phyloP scores from a whole-genome alignment of 2,888 invertebrate genomes.

The Rosalia funebris region DNA sequence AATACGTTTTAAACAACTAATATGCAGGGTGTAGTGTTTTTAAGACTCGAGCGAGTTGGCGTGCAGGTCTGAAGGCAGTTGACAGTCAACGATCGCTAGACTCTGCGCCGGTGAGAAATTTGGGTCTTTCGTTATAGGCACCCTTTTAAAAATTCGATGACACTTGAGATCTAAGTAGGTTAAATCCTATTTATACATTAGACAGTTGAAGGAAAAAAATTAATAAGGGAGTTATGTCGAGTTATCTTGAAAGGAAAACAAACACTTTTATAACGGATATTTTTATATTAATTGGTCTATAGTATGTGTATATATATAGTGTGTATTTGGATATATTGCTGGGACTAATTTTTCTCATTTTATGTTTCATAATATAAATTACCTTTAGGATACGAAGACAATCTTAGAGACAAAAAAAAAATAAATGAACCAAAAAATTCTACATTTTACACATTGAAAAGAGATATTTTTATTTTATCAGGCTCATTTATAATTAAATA shows the following conservation, averaged over 20 bases:
- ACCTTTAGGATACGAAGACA: too few species aligned
- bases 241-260: background rate
- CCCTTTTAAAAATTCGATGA: conserved; percentile 27
- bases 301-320: too few species aligned
- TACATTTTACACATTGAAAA: too few species aligned
- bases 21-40: conserved; percentile 53
- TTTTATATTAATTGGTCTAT: too few species aligned
- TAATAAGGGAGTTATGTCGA: background rate
- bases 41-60: conserved; percentile 38
- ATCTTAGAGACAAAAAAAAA: too few species aligned
- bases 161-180: conserved; percentile 27
- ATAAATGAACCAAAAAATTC: too few species aligned
- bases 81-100: conserved; percentile 19
- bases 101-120: conserved; percentile 26
- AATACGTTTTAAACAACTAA: conserved; percentile 63
- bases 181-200: conserved; percentile 24
- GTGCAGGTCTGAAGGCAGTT: conserved; percentile 35
- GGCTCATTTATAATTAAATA: too few species aligned
- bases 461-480: too few species aligned
- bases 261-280: background rate
- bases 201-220: background rate
- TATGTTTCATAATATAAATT: too few species aligned
- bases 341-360: too few species aligned
- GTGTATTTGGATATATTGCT: too few species aligned
- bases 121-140: conserved; percentile 24